Base-by-base conservation (phyloP, 2,797 vertebrate species). In the Pseudochromis fuscus region DNA sequence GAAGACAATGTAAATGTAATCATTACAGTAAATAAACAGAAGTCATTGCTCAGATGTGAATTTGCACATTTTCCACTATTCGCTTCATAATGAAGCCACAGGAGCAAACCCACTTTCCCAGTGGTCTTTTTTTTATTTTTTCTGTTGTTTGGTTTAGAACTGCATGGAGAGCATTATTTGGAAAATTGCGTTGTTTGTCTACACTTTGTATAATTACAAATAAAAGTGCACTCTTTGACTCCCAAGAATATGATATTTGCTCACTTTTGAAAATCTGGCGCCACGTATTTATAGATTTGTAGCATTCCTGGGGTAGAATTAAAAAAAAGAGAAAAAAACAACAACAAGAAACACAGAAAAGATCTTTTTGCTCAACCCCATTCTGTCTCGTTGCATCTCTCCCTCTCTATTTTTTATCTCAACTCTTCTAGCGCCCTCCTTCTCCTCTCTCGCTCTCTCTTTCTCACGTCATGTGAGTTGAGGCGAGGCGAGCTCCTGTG, bases 311-410 rank as follows among this genome's bases (percentile, higher is more conserved):
- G 64, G 46, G 51, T 75, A 57, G 60, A 57, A 52, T 59, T n/a
- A 1, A 10, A 37, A 10, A 37, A 71, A 51, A 46, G 40, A 57
- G 56, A 56, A 59, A 46, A 49, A 38, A 63, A 68, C 64, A 56
- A 64, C 18, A 72, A 66, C 21, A 68, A 64, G 42, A 78, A 77
- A 84, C 75, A 83, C 62, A 67, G 58, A 77, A 80, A 82, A 77
- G 15, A 87, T 87, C 56, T 84, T 66, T 84, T 88, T 57, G 46
- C 84, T 84, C 82, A 92, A 87, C 89, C 89, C 64, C 88, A 91
- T 91, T 91, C 87, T 91, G 90, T 92, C 89, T 87, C 0, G 28
- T 63, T 78, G 59, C 74, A 46, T 82, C 73, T 67, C 69, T 85
- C 67, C 57, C 53, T 70, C 66, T 72, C 40, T 69, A 37, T 27